Evolutionary conservation across 2,888 invertebrate genomes (phyloP).

Genomic region (Lasioglossum leucozonium): DNA sequence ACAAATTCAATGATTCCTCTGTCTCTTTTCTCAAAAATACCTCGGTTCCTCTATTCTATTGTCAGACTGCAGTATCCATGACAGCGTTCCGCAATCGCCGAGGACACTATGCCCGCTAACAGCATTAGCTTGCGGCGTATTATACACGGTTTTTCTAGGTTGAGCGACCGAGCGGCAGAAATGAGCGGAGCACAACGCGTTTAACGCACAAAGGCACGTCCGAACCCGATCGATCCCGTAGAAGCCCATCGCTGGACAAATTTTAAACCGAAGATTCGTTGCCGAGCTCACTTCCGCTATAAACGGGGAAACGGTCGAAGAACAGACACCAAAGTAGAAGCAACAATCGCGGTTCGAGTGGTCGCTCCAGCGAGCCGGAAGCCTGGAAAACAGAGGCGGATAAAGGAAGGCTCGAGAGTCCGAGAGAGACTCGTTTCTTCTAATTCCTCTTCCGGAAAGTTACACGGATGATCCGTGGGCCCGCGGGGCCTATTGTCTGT

Average conservation of each 20-base stretch:
- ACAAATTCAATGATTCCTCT: too few relatives aligned
- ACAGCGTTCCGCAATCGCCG: background rate
- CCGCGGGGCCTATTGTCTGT: constrained; percentile 35
- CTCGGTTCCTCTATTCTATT: background rate
- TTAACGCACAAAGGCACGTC: background rate
- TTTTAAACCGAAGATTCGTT: background rate
- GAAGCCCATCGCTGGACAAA: background rate
- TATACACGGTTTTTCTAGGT: background rate
- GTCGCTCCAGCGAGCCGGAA: constrained; percentile 69
- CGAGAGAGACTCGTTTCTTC: constrained; percentile 18
- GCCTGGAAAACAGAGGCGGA: constrained; percentile 43
- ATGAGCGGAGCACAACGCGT: background rate
- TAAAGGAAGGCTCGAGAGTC: constrained; percentile 24
- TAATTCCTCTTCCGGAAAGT: constrained; percentile 64
- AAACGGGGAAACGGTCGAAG: background rate
- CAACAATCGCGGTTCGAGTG: background rate
- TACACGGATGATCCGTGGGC: constrained; percentile 58
- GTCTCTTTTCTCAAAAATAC: background rate
- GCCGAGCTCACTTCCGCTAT: background rate
- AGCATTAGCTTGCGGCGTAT: background rate
- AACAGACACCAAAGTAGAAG: background rate
- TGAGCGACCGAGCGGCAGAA: background rate
- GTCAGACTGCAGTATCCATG: background rate
- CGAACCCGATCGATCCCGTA: background rate
- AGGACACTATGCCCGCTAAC: background rate